Conservation (phyloP, 1,140 invertebrate species). For the Philaenus spumarius region DNA sequence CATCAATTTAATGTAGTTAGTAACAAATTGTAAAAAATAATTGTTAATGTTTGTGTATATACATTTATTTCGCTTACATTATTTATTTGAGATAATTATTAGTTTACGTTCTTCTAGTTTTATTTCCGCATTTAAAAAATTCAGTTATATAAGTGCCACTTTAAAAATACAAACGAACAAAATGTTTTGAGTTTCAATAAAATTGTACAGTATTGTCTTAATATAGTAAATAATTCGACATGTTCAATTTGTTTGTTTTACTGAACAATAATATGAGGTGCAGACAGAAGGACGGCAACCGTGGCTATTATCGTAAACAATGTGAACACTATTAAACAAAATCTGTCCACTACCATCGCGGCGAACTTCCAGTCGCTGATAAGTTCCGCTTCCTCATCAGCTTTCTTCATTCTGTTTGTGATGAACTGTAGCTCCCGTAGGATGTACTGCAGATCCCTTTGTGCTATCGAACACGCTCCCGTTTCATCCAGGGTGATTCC, state of each 20-base stretch:
- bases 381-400: constrained; percentile 83
- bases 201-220: too few relatives aligned
- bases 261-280: constrained; percentile 93
- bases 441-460: constrained; percentile 71
- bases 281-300: constrained; percentile 84
- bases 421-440: constrained; percentile 92
- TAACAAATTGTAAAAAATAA: too few relatives aligned
- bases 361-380: constrained; percentile 99
- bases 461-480: constrained; percentile 36
- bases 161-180: too few relatives aligned
- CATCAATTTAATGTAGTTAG: too few relatives aligned
- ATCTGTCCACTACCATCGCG: constrained; percentile 96
- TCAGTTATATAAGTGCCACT: too few relatives aligned
- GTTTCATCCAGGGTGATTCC: constrained; percentile 41
- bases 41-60: too few relatives aligned
- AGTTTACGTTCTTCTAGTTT: too few relatives aligned
- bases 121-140: too few relatives aligned
- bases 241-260: constrained; percentile 34
- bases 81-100: too few relatives aligned
- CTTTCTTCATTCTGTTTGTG: constrained; percentile 80
- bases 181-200: too few relatives aligned
- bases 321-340: constrained; percentile 95
- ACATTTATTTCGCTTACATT: too few relatives aligned
- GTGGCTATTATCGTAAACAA: constrained; percentile 95
- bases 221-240: too few relatives aligned